Conservation (phyloP, 92 coral and sea anemone genomes). For the Siderastrea radians region DNA sequence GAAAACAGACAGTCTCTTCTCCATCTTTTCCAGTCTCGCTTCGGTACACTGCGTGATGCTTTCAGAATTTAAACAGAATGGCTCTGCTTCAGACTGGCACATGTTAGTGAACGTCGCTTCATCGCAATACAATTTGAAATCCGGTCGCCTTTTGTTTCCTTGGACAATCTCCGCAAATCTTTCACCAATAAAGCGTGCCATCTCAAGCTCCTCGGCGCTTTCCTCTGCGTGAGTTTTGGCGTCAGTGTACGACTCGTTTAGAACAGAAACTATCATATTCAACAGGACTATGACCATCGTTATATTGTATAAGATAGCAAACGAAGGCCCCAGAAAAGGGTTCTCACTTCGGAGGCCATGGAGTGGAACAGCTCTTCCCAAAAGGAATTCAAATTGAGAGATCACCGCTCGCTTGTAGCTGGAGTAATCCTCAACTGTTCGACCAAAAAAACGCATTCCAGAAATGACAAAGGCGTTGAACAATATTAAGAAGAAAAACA, state of each 20-base stretch:
- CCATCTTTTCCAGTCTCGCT: conserved; percentile 25
- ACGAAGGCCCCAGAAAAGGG: conserved; percentile 35
- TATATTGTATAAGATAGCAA: conserved; percentile 40
- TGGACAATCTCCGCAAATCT: conserved; percentile 21
- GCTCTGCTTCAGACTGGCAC: conserved; percentile 52
- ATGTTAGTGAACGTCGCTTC: conserved; percentile 21
- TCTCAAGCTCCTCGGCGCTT: conserved; percentile 51
- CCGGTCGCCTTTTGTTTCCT: background rate
- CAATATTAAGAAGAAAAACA: conserved; percentile 22
- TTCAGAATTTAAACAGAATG: conserved; percentile 50
- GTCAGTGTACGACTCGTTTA: conserved; percentile 57
- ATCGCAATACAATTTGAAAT: conserved; percentile 40
- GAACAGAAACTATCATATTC: conserved; percentile 61
- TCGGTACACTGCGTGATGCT: conserved; percentile 9
- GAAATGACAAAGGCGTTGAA: conserved; percentile 46
- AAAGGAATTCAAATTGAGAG: conserved; percentile 59
- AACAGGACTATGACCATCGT: conserved; percentile 42
- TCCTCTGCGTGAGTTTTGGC: conserved; percentile 44
- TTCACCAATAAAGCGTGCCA: conserved; percentile 57
- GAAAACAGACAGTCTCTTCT: conserved; percentile 3
- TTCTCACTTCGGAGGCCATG: conserved; percentile 47
- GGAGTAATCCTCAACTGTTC: conserved; percentile 38
- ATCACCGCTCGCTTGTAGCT: conserved; percentile 34
- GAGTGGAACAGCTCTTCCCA: conserved; percentile 68
- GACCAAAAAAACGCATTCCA: conserved; percentile 61